phyloP scores from a whole-genome alignment of 2,888 invertebrate species.

The Parasteatoda lunata region DNA sequence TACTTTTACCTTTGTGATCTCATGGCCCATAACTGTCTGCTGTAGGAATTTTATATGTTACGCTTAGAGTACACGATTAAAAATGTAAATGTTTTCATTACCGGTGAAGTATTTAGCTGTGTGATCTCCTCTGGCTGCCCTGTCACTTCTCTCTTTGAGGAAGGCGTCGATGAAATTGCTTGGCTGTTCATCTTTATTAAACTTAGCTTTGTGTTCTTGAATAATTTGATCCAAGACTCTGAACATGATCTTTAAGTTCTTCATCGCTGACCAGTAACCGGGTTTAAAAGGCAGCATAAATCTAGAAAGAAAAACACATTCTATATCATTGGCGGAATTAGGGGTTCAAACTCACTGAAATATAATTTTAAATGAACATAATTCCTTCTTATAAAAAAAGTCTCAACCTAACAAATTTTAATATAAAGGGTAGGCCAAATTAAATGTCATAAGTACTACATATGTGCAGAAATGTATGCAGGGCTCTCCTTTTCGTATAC shows the following conservation, averaged over 20 bases:
- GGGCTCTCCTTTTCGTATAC: background rate
- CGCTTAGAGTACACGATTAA: too few species aligned
- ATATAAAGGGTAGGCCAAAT: background rate
- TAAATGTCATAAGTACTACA: too few species aligned
- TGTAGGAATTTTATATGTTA: too few species aligned
- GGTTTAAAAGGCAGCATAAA: slow-evolving; percentile 11
- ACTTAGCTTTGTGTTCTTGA: background rate
- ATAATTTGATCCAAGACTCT: slow-evolving; percentile 12
- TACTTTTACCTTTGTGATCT: too few species aligned
- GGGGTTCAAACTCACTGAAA: background rate
- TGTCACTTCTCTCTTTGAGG: slow-evolving; percentile 17
- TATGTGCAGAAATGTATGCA: too few species aligned
- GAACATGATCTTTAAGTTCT: background rate
- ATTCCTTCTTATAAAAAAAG: background rate
- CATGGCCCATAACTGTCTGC: too few species aligned
- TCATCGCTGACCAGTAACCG: background rate
- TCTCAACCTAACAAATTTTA: background rate
- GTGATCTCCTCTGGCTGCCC: slow-evolving; percentile 17
- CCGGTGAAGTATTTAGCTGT: slow-evolving; percentile 35
- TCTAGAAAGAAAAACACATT: background rate
- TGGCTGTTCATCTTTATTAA: background rate
- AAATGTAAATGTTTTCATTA: background rate
- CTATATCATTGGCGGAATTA: background rate
- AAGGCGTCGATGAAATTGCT: background rate
- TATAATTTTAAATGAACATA: background rate